Evolutionary conservation across 2,113 vertebrate genomes (phyloP).

Genomic region (Egretta garzetta): DNA sequence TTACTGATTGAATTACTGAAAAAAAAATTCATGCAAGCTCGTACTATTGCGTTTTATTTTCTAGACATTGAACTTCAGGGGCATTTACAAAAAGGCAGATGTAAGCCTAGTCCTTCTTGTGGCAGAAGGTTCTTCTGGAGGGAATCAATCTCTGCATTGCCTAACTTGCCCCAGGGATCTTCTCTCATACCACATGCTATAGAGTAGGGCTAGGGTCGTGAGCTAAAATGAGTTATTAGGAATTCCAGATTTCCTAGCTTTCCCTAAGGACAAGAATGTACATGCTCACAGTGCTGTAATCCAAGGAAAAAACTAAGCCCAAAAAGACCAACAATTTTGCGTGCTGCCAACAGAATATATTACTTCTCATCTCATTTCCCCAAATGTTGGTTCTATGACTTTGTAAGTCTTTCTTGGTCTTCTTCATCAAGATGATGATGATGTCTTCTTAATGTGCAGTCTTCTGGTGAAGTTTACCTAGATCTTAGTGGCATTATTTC

Average conservation of each 20-base stretch:
- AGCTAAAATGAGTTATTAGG: neutral
- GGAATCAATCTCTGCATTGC: neutral
- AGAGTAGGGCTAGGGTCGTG: neutral
- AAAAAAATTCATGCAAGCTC: neutral
- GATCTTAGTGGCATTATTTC: neutral
- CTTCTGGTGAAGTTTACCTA: neutral
- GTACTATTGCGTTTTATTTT: neutral
- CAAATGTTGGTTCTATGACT: neutral
- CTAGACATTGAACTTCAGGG: neutral
- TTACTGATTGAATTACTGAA: neutral
- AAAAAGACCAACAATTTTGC: neutral
- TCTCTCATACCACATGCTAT: neutral
- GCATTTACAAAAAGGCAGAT: neutral
- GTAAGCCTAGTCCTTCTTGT: neutral
- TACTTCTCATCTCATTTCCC: neutral
- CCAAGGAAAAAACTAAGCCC: neutral
- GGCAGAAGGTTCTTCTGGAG: neutral
- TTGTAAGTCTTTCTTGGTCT: neutral
- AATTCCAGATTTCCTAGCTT: neutral
- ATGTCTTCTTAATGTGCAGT: rapidly evolving
- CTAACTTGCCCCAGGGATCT: neutral
- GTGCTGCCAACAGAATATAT: neutral
- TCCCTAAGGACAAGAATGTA: neutral
- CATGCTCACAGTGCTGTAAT: neutral
- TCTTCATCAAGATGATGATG: neutral